A percentile compares a stretch with the other conserved stretches of the same genome.
Conservation (phyloP, 2,797 vertebrate species). For the Betta splendens region DNA sequence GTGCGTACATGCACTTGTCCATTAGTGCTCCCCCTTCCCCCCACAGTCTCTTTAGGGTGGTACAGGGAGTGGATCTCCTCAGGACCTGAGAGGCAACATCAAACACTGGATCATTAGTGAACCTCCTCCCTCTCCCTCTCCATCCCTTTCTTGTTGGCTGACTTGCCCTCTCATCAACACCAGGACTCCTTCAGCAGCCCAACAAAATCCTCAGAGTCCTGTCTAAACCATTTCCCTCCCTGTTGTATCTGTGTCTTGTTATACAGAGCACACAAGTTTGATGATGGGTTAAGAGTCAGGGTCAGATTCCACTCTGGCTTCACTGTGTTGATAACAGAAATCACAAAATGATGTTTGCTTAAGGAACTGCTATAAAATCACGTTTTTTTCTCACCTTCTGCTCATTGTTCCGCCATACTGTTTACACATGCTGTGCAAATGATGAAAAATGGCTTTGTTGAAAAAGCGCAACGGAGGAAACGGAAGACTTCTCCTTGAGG, state of each 20-base stretch:
- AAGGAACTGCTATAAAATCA: constrained; percentile 12
- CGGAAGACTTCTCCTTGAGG: constrained; percentile 46
- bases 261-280: constrained; percentile 35
- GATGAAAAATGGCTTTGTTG: constrained; percentile 62
- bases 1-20: constrained; percentile 33
- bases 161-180: constrained; percentile 58
- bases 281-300: constrained; percentile 51
- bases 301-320: constrained; percentile 35
- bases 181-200: constrained; percentile 39
- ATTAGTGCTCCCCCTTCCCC: constrained; percentile 40
- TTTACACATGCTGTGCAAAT: constrained; percentile 65
- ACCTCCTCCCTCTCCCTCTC: constrained; percentile 45
- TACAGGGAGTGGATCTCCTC: constrained; percentile 70
- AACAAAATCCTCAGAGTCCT: constrained; percentile 52
- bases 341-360: constrained; percentile 25
- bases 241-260: constrained; percentile 39
- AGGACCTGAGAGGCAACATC: constrained; percentile 72
- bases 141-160: constrained; percentile 35
- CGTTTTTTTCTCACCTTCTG: constrained; percentile 1
- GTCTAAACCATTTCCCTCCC: constrained; percentile 19
- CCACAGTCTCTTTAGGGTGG: constrained; percentile 58
- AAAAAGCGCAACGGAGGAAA: constrained; percentile 40
- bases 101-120: constrained; percentile 75
- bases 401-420: constrained; percentile 30
- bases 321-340: constrained; percentile 10